A percentile compares a stretch with the other conserved stretches of the same genome.
Conservation (phyloP, 2,113 vertebrate genomes). For the Morone chrysops region DNA sequence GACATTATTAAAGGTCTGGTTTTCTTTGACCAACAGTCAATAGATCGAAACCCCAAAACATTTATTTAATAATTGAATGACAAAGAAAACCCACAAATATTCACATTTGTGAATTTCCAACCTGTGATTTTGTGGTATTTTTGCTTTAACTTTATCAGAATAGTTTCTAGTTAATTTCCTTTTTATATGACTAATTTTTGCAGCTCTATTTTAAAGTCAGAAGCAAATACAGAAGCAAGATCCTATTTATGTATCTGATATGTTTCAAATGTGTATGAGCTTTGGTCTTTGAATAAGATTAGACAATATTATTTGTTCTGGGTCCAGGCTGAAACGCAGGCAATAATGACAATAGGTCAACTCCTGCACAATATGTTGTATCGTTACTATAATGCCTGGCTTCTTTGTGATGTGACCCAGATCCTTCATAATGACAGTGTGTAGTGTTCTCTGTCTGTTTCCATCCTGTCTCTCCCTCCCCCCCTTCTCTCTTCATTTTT, state of each 20-base stretch:
- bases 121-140: no score
- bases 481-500: slow-evolving; percentile 16
- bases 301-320: background rate
- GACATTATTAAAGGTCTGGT: background rate
- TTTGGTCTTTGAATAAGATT: background rate
- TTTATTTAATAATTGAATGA: background rate
- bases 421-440: slow-evolving; percentile 64
- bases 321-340: background rate
- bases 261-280: background rate
- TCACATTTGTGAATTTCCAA: background rate
- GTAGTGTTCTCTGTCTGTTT: slow-evolving; percentile 19
- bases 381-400: slow-evolving; percentile 40
- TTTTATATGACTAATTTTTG: background rate
- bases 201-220: background rate
- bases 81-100: background rate
- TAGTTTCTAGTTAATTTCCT: background rate
- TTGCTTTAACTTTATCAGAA: no score
- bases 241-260: background rate
- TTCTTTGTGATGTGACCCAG: slow-evolving; percentile 70
- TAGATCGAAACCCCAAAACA: background rate
- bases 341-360: slow-evolving; percentile 22
- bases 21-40: background rate
- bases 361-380: slow-evolving; percentile 34
- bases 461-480: slow-evolving; percentile 10
- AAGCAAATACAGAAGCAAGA: background rate